A percentile compares a stretch with the other conserved stretches of the same genome.
These are phyloP conservation scores for Acanthochromis polyacanthus DNA, from an alignment of 2,113 vertebrate species.

Conservation along the genomic window DNA sequence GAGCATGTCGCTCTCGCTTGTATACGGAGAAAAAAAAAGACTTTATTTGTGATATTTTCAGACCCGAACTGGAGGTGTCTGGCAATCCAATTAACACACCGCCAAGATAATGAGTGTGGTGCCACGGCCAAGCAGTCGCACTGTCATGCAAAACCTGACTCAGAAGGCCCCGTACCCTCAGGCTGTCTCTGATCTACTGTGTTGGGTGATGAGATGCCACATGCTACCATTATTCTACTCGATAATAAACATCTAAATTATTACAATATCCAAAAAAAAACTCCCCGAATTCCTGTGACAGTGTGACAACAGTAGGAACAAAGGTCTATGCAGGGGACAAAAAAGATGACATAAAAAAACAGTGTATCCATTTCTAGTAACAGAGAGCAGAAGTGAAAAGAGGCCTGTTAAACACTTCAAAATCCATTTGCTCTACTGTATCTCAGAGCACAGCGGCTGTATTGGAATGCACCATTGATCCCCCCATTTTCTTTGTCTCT, in stretches of 20 bases:
- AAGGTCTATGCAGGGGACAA: not conserved
- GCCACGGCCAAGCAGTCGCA: slow-evolving; percentile 37
- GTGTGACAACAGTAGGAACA: not conserved
- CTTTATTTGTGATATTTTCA: slow-evolving; percentile 59
- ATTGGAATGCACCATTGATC: slow-evolving; percentile 45
- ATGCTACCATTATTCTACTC: slow-evolving; percentile 3
- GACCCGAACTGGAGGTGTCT: slow-evolving; percentile 61
- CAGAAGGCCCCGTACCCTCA: slow-evolving; percentile 31
- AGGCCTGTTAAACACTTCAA: slow-evolving; percentile 60
- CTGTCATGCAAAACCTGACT: slow-evolving; percentile 50
- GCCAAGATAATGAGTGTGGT: slow-evolving; percentile 60
- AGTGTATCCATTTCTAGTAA: slow-evolving; percentile 15
- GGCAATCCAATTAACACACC: slow-evolving; percentile 70
- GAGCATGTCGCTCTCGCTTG: slow-evolving; percentile 39
- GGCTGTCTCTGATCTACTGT: slow-evolving; percentile 23
- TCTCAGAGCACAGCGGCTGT: slow-evolving; percentile 35
- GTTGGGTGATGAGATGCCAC: slow-evolving; percentile 20
- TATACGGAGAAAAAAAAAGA: slow-evolving; percentile 19
- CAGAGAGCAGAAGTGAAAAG: slow-evolving; percentile 22
- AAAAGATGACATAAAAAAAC: not conserved
- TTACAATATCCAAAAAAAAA: not conserved
- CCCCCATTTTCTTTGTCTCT: slow-evolving; percentile 39
- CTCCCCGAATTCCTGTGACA: not conserved
- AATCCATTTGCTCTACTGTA: slow-evolving; percentile 63
- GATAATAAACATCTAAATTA: slow-evolving; percentile 23